A percentile compares a stretch with the other conserved stretches of the same genome.
Evolutionary conservation across 35 echinoderm and acorn worm species (phyloP).

Genomic region (Ptychodera flava): DNA sequence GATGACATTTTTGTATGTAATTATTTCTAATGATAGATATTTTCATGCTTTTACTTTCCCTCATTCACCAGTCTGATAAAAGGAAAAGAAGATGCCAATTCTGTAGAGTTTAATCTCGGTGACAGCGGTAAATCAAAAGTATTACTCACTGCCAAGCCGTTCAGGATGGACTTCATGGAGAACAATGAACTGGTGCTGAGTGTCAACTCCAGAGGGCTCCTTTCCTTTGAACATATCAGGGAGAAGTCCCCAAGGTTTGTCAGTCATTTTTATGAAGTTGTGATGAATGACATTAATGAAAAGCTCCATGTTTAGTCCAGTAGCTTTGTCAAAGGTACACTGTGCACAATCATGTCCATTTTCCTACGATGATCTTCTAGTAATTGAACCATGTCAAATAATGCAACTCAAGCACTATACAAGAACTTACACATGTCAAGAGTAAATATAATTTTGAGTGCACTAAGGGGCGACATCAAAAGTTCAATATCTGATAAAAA

Average conservation of each 20-base stretch:
- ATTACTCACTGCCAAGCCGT: conserved; percentile 59
- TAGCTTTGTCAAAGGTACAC: background rate
- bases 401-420: background rate
- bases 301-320: conserved; percentile 3
- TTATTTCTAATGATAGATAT: no score
- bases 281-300: no score
- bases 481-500: no score
- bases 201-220: conserved; percentile 79
- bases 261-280: no score
- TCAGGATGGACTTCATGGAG: conserved; percentile 71
- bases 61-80: conserved; percentile 55
- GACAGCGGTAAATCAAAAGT: conserved; percentile 30
- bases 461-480: no score
- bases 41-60: conserved; percentile 7
- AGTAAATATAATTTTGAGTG: no score
- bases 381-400: background rate
- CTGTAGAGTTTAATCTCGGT: conserved; percentile 31
- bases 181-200: conserved; percentile 66
- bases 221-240: conserved; percentile 87
- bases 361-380: background rate
- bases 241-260: conserved; percentile 16
- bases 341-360: background rate
- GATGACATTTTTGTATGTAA: no score
- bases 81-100: conserved; percentile 31
- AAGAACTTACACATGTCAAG: background rate